Evolutionary conservation across 2,888 invertebrate species (phyloP), one percentile per base, ranked within the genome.

Genomic region (Lasioglossum morio): DNA sequence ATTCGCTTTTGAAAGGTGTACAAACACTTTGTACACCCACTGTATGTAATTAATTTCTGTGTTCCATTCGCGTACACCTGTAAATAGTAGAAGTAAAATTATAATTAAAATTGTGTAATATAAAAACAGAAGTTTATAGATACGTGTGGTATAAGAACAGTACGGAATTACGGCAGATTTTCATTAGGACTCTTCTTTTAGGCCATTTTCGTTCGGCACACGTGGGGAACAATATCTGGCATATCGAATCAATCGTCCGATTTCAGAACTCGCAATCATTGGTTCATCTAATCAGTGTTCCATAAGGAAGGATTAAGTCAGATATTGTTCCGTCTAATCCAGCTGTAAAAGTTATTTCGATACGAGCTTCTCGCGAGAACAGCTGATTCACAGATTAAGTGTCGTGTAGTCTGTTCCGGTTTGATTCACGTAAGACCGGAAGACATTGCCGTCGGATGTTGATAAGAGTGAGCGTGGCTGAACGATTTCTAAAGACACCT

Each of bases 391-490:
- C 34, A 5, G 27, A 14, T 76, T 48, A 37, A 75, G 83, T 53
- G 34, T 72, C 69, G 37, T 12, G 69, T 7, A 34, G 34, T 19
- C 34, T 30, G 30, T 16, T 19, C 30, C 66, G 34, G 66, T 2
- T 23, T 37, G 19, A 69, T 69, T 69, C 37, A 23, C 37, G 37
- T 4, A 69, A 69, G 37, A 69, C 37, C 23, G 69, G 23, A 69
- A 69, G 34, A 37, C 34, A 23, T 69, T 10, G 69, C 10, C 23
- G 69, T 69, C 37, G 69, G 23, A 37, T 69, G 34, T 23, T 23
- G 69, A 69, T 69, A 37, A 69, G 37, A 37, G 69, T 69, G 72
- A 72, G 27, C 19, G 72, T 72, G 72, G 48, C 48, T 3, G 73
- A 37, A 53, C 53, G 34, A 74, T 74, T 53, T 74, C 30, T 74